phyloP scores from a whole-genome alignment of 1,140 invertebrate genomes.

The Cotesia vestalis region DNA sequence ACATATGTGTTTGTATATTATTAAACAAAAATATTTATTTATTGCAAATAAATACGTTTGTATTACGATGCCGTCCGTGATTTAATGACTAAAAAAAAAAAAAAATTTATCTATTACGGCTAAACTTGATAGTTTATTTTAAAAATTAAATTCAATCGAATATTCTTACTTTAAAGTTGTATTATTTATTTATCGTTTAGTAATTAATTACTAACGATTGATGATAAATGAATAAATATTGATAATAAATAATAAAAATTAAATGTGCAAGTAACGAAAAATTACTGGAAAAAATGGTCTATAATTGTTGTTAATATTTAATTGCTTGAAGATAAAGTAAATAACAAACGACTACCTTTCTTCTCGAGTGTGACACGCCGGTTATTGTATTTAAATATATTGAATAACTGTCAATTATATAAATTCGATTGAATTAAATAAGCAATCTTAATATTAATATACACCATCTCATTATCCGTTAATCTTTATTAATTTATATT shows the following conservation, averaged over 20 bases:
- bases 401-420: neutral
- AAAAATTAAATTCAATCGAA: no score
- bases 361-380: conserved; percentile 47
- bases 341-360: conserved; percentile 55
- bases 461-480: conserved; percentile 20
- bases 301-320: conserved; percentile 7
- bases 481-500: neutral
- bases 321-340: conserved; percentile 15
- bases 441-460: neutral
- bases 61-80: conserved; percentile 21
- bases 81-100: neutral
- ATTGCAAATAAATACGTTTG: neutral
- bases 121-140: neutral
- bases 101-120: neutral
- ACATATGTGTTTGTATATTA: conserved; percentile 21
- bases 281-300: neutral
- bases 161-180: no score
- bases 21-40: conserved; percentile 13
- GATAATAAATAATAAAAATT: no score
- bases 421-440: neutral
- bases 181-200: no score
- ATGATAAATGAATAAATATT: no score
- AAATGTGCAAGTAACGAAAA: neutral
- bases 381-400: conserved; percentile 6
- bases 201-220: no score